A percentile compares a stretch with the other conserved stretches of the same genome.
phyloP scores from a whole-genome alignment of 2,113 vertebrate genomes.

The Narcine bancroftii region DNA sequence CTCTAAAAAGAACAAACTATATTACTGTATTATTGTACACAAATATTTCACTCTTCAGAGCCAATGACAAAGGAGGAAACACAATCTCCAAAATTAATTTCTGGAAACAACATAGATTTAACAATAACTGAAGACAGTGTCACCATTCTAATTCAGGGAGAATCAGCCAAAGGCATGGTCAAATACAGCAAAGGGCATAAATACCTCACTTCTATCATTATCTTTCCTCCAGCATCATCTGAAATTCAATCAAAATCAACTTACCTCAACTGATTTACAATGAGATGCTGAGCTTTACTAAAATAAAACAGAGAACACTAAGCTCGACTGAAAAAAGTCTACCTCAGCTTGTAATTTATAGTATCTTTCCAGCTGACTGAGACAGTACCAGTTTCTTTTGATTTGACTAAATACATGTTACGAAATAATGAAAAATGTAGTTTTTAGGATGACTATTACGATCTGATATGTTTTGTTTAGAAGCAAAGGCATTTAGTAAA shows the following conservation, averaged over 20 bases:
- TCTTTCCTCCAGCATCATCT: not conserved
- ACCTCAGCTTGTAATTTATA: not conserved
- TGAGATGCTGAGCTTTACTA: not conserved
- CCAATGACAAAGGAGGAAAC: too few relatives aligned
- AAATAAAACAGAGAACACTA: not conserved
- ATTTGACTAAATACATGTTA: constrained; percentile 12
- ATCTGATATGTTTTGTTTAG: constrained; percentile 5
- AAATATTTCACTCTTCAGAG: too few relatives aligned
- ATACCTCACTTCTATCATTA: not conserved
- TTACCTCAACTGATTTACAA: not conserved
- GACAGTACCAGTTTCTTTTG: not conserved
- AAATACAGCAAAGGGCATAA: not conserved
- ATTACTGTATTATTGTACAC: not conserved
- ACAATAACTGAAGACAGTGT: not conserved
- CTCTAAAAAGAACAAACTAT: not conserved
- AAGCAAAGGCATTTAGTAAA: not conserved
- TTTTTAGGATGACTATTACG: not conserved
- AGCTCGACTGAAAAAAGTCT: not conserved
- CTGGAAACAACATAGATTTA: not conserved
- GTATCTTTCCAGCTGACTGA: not conserved
- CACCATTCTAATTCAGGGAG: not conserved
- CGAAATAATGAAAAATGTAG: not conserved
- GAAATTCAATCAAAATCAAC: not conserved
- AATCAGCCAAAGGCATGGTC: not conserved
- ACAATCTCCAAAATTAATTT: not conserved